Evolutionary conservation across 1,140 invertebrate species (phyloP).

Genomic region (Cherax destructor): DNA sequence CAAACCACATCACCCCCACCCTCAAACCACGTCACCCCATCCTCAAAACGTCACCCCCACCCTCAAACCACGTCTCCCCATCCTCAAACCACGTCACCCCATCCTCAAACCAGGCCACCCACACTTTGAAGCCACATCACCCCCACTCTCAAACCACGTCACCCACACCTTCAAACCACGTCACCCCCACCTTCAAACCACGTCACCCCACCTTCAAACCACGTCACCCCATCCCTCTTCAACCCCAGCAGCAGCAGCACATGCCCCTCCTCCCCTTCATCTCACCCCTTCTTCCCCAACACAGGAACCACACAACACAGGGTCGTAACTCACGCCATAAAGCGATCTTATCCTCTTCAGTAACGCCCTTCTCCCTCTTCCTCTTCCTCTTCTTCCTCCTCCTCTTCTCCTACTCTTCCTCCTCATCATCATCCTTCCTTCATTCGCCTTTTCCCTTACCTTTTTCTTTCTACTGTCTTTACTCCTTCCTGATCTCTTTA

Average conservation of each 20-base stretch:
- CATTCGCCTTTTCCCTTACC: too few species aligned
- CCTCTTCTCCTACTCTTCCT: too few species aligned
- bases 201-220: too few species aligned
- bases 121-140: too few species aligned
- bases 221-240: too few species aligned
- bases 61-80: not conserved
- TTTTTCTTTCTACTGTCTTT: too few species aligned
- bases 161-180: not conserved
- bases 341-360: slow-evolving; percentile 32
- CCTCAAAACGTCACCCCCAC: too few species aligned
- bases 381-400: not conserved
- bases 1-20: slow-evolving; percentile 2
- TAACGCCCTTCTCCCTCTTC: not conserved
- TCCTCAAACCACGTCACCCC: not conserved
- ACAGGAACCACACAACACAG: slow-evolving; percentile 28
- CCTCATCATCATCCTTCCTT: too few species aligned
- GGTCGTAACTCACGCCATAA: slow-evolving; percentile 52
- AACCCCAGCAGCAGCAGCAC: too few species aligned
- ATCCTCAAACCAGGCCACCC: not conserved
- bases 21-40: not conserved
- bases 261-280: too few species aligned
- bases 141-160: not conserved
- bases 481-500: too few species aligned
- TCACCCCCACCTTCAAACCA: not conserved
- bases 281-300: not conserved